A percentile compares a stretch with the other conserved stretches of the same genome.
Conservation (phyloP, 2,888 invertebrate species). For the Apantesis nais region DNA sequence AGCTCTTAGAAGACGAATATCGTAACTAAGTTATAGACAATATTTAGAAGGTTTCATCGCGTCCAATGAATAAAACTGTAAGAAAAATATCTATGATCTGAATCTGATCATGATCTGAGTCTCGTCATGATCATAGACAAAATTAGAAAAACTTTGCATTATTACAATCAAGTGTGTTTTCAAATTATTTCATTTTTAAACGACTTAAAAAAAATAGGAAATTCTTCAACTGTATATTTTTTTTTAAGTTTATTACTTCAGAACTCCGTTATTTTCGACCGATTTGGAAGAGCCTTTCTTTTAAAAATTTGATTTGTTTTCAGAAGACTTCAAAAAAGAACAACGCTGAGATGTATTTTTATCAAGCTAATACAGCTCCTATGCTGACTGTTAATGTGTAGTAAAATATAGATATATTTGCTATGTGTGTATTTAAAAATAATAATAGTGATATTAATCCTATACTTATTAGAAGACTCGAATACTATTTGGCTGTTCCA, state of each 20-base stretch:
- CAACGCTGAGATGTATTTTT: background rate
- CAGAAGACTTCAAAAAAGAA: background rate
- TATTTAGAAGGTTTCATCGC: constrained; percentile 3
- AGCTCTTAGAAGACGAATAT: background rate
- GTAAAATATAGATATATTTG: background rate
- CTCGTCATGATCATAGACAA: background rate
- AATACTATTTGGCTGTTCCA: background rate
- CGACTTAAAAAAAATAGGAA: background rate
- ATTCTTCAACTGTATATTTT: background rate
- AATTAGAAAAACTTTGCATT: background rate
- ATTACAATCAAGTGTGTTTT: background rate
- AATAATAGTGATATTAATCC: background rate
- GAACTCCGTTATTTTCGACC: background rate
- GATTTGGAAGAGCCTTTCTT: background rate
- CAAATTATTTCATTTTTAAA: background rate
- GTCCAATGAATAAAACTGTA: background rate
- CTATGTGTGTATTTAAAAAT: background rate
- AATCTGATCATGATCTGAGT: no score
- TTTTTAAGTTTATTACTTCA: background rate
- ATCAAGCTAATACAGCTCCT: background rate
- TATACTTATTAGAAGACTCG: background rate
- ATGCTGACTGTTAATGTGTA: background rate
- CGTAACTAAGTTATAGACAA: constrained; percentile 2
- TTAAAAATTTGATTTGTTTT: background rate
- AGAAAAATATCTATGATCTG: background rate